Evolutionary conservation across 2,113 vertebrate species (phyloP), one percentile per base, ranked within the genome.

Genomic region (Apteryx owenii): DNA sequence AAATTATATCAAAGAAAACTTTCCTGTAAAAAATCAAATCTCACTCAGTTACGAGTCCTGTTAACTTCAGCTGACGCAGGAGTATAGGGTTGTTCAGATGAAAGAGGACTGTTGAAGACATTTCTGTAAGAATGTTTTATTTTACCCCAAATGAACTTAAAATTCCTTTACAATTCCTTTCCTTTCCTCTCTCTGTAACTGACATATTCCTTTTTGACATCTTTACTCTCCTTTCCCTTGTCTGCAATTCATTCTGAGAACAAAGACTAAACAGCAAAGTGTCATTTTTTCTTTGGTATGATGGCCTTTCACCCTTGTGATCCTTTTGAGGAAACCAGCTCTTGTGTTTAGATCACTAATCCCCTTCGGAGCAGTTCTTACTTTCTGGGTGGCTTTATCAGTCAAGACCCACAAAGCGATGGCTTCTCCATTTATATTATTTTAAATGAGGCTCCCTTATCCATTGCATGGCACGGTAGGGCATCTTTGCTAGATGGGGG

Each of bases 351-450:
- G 93, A 78, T 51, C 84, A 90, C 80, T 86, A 88, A 92, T 79
- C 23, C 76, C 33, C 61, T 81, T 78, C 81, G 53, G 58, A 95
- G 70, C 44, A 89, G 79, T 38, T 76, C 51, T 92, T 48, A 61
- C 65, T 92, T 96, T 85, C 88, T 91, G 73, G 78, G 81, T 89
- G 86, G 94, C 33, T 89, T 92, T 92, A 93, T 76, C 89, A 93
- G 66, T 95, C 90, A 91, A 38, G 86, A 92, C 33, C 7, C 53
- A 85, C 56, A 77, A 94, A 90, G 66, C 0, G 0, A 91, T 23
- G 1, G 1, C 38, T 77, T 91, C 70, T 85, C 61, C 81, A 77
- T 91, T 95, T 85, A 31, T 72, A 58, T 58, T 84, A 69, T 85
- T 92, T 89, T 13, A 4, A 89, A 79, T 66, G 44, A 91, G 13